Base-by-base conservation (phyloP, 1,140 invertebrate species). In the Planococcus citri region DNA sequence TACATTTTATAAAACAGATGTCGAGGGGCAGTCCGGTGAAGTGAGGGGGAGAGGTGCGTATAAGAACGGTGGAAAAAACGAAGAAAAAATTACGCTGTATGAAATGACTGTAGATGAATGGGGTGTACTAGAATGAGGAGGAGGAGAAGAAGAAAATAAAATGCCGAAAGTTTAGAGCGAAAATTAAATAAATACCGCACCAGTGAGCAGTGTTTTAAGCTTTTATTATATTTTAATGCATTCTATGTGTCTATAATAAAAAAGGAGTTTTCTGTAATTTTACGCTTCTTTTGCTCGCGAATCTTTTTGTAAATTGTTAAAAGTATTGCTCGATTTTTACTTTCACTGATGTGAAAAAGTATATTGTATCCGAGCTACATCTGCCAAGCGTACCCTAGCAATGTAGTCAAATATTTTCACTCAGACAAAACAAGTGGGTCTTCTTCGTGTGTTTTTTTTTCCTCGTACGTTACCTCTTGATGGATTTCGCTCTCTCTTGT, bases 141-240 rank as follows among this genome's bases (percentile, higher is more conserved):
- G 12, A 33, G 4, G 29, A 51, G n/a, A 51, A 51, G 10, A 17
- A 51, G 17, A 51, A 6, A n/a, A 51, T 9, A 51, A 51, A 51
- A 51, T 17, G 41, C 41, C n/a, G 41, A 51, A 51, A 51, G 41
- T 51, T 51, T 51, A 51, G 10, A 17, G 41, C 41, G 41, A 51
- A 51, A 51, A 51, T 51, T 51, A 51, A 51, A 51, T 51, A 51
- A 51, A 51, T 51, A 51, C 41, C 41, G 41, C 41, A 20, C 41
- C 41, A 51, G 12, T 51, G 41, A 51, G 41, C 41, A 51, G 41
- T 51, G 41, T 51, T 51, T 51, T 51, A 51, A 51, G 41, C 41
- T 51, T 51, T 51, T 51, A 51, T 51, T 51, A 51, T 51, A 51
- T 51, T 51, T 51, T 51, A 51, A 51, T 51, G 41, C 41, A 51